Evolutionary conservation across 2,797 vertebrate species (phyloP).

Genomic region (Parambassis ranga): DNA sequence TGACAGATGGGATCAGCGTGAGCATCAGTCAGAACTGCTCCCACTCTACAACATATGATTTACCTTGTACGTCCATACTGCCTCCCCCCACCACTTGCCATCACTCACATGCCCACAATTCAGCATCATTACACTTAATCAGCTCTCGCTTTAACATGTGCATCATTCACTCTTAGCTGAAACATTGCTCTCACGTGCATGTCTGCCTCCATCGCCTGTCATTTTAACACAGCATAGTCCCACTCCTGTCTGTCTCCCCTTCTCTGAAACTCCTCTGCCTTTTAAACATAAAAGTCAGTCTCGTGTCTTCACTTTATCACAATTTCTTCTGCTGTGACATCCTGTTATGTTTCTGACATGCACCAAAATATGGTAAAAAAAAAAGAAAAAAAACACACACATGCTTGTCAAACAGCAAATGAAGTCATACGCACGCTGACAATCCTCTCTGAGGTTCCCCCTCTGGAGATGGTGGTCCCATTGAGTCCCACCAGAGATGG

Average conservation of each 20-base stretch:
- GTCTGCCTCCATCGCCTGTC: conserved; percentile 17
- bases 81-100: conserved; percentile 17
- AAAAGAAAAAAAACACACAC: conserved; percentile 16
- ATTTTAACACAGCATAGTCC: conserved; percentile 6
- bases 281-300: background rate
- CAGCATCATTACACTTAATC: conserved; percentile 28
- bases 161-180: conserved; percentile 31
- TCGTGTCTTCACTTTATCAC: background rate
- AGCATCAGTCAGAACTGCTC: conserved; percentile 55
- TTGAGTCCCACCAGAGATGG: conserved; percentile 93
- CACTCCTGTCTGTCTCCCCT: background rate
- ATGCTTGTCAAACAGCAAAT: conserved; percentile 14
- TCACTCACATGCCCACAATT: conserved; percentile 29
- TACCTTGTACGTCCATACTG: conserved; percentile 14
- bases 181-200: conserved; percentile 39
- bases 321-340: conserved; percentile 12
- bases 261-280: background rate
- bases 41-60: conserved; percentile 59
- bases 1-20: conserved; percentile 67
- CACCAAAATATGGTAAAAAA: conserved; percentile 9
- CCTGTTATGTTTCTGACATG: background rate
- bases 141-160: conserved; percentile 21
- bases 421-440: conserved; percentile 84
- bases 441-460: conserved; percentile 90
- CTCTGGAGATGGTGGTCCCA: conserved; percentile 86